Conservation (phyloP, 1,140 invertebrate species). For the Rhopalosiphum maidis region DNA sequence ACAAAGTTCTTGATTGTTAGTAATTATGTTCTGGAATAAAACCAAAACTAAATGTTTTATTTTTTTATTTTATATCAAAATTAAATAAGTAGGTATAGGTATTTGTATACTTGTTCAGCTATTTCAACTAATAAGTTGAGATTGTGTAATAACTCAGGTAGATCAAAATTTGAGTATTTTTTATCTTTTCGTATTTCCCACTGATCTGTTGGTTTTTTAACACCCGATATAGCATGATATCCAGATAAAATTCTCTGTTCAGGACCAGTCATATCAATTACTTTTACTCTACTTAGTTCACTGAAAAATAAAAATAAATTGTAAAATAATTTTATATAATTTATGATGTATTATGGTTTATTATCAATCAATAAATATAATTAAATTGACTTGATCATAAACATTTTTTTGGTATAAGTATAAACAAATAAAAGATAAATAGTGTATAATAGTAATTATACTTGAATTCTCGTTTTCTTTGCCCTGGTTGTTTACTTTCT, state of each 20-base stretch:
- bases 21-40: constrained; percentile 78
- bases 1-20: constrained; percentile 81
- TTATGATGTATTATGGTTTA: neutral
- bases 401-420: neutral
- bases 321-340: neutral
- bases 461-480: constrained; percentile 64
- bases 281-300: constrained; percentile 86
- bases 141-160: constrained; percentile 94
- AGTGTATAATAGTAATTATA: constrained; percentile 49
- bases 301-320: constrained; percentile 60
- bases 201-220: constrained; percentile 69
- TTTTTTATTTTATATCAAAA: neutral
- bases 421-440: neutral
- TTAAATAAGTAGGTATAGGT: constrained; percentile 36
- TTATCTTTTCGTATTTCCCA: constrained; percentile 66
- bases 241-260: constrained; percentile 92
- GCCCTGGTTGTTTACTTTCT: constrained; percentile 75
- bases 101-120: constrained; percentile 79
- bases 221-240: constrained; percentile 85
- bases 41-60: neutral
- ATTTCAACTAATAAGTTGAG: constrained; percentile 88
- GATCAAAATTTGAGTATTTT: constrained; percentile 70
- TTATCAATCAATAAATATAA: neutral
- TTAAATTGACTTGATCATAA: neutral
- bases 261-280: constrained; percentile 98